Evolutionary conservation across 2,113 vertebrate genomes (phyloP).

Genomic region (Diglossa brunneiventris): DNA sequence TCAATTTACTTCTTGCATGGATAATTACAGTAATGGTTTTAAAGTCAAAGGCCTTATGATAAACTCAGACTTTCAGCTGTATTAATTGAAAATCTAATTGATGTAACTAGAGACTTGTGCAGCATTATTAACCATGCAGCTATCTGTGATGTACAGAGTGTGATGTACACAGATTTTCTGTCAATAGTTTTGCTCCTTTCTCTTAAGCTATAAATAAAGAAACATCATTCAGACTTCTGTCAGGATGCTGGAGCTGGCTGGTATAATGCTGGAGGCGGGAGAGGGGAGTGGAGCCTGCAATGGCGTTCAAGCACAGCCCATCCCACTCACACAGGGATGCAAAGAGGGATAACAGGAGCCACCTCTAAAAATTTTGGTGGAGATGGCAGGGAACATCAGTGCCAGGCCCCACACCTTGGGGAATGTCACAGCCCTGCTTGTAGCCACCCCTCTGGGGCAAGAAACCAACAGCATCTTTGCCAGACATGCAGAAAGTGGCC

Average conservation of each 20-base stretch:
- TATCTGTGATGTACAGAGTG: neutral
- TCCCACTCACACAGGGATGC: neutral
- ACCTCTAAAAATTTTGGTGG: neutral
- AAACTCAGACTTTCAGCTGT: neutral
- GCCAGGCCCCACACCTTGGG: neutral
- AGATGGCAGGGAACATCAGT: neutral
- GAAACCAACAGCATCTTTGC: neutral
- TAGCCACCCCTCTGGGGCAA: neutral
- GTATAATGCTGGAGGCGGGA: neutral
- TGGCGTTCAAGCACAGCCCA: neutral
- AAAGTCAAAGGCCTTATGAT: neutral
- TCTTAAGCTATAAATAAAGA: neutral
- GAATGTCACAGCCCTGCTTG: neutral
- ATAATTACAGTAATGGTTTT: neutral
- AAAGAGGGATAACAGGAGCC: neutral
- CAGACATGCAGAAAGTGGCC: fast-evolving
- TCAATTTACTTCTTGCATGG: neutral
- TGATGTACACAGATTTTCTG: neutral
- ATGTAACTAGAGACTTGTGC: neutral
- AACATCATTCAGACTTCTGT: neutral
- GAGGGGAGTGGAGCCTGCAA: neutral
- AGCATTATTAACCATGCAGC: neutral
- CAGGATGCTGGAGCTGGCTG: neutral
- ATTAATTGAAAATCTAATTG: neutral
- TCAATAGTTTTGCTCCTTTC: neutral